These are phyloP conservation scores for Aquatica leii DNA, from an alignment of 2,888 invertebrate species.

Conservation along the genomic window DNA sequence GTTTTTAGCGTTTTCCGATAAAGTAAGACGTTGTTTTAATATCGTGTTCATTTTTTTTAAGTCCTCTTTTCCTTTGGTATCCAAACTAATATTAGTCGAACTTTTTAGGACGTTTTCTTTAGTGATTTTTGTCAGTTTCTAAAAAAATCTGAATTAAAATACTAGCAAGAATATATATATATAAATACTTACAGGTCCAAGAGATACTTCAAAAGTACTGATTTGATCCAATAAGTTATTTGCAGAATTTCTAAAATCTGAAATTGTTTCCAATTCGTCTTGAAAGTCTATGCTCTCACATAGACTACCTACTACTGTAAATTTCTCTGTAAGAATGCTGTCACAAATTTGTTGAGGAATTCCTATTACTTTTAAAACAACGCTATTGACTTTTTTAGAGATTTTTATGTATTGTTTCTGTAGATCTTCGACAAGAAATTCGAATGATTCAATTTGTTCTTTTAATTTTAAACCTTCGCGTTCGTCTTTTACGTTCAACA, in stretches of 20 bases:
- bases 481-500: conserved; percentile 36
- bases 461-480: conserved; percentile 34
- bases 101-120: conserved; percentile 30
- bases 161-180: background rate
- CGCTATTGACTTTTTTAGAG: conserved; percentile 44
- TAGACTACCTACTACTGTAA: conserved; percentile 43
- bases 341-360: conserved; percentile 40
- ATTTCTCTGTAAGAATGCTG: conserved; percentile 39
- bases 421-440: conserved; percentile 48
- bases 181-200: conserved; percentile 18
- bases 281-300: conserved; percentile 42
- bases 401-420: conserved; percentile 46
- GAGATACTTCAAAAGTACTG: conserved; percentile 8
- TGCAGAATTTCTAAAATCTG: conserved; percentile 45
- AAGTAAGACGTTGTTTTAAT: conserved; percentile 46
- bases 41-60: conserved; percentile 47
- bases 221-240: conserved; percentile 44
- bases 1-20: conserved; percentile 45
- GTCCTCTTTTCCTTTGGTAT: conserved; percentile 45
- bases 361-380: conserved; percentile 38
- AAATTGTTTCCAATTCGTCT: conserved; percentile 43
- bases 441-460: conserved; percentile 46
- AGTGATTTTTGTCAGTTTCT: conserved; percentile 26
- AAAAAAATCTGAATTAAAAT: background rate
- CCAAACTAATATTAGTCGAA: conserved; percentile 20